These are phyloP conservation scores for Opisthocomus hoazin DNA, from an alignment of 2,113 vertebrate genomes.

Conservation along the genomic window DNA sequence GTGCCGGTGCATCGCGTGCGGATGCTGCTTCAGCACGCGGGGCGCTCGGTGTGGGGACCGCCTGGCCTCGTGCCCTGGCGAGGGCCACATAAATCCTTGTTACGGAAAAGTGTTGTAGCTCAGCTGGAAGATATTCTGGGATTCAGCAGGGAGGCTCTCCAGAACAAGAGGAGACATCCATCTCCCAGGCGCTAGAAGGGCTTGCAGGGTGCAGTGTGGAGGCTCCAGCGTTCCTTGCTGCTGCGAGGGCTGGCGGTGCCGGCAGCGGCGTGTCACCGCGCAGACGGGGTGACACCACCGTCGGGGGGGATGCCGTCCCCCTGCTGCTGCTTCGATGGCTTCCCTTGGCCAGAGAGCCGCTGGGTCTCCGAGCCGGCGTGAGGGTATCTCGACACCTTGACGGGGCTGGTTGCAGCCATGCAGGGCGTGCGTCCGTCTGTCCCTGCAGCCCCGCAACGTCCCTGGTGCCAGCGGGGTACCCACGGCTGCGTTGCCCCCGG, in stretches of 20 bases:
- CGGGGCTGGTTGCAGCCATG: not conserved
- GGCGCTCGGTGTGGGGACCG: fast-evolving
- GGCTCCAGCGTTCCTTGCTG: too few species aligned
- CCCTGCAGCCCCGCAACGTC: not conserved
- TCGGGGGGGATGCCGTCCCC: too few species aligned
- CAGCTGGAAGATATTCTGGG: not conserved
- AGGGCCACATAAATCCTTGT: not conserved
- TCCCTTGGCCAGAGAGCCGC: too few species aligned
- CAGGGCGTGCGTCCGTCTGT: not conserved
- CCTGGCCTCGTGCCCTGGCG: not conserved
- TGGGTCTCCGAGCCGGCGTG: too few species aligned
- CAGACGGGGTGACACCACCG: not conserved
- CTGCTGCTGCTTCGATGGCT: too few species aligned
- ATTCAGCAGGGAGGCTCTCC: not conserved
- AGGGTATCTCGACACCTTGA: not conserved
- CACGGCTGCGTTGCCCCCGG: not conserved
- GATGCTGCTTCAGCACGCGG: not conserved
- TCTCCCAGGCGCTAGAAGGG: not conserved
- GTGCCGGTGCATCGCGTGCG: not conserved
- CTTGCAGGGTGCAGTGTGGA: too few species aligned
- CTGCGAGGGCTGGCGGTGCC: too few species aligned
- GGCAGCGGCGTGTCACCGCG: not conserved
- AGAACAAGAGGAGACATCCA: not conserved
- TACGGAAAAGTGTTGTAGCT: not conserved
- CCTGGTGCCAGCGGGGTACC: not conserved